Conservation (phyloP, 1,140 invertebrate species). For the Araneus ventricosus region DNA sequence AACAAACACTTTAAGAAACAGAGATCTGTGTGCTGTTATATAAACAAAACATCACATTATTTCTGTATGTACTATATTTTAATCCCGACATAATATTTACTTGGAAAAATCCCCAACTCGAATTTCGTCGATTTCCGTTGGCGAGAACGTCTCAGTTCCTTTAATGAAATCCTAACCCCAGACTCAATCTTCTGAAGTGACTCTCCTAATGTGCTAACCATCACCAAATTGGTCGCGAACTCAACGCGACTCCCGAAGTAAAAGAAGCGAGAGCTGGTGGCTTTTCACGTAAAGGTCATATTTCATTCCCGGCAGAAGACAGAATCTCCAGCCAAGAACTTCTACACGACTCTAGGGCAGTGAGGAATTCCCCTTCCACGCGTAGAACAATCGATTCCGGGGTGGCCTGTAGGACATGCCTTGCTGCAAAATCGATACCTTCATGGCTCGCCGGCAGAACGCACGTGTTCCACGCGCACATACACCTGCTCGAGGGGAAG, state of each 20-base stretch:
- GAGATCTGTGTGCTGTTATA: too few relatives aligned
- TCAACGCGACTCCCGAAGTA: not conserved
- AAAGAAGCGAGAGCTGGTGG: not conserved
- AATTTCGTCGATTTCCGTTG: too few relatives aligned
- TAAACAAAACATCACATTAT: too few relatives aligned
- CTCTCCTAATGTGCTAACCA: too few relatives aligned
- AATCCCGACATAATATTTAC: too few relatives aligned
- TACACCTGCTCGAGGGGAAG: not conserved
- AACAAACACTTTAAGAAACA: too few relatives aligned
- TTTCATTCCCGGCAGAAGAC: not conserved
- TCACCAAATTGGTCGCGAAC: too few relatives aligned
- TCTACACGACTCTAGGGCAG: not conserved
- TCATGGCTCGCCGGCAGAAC: not conserved
- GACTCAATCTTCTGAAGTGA: too few relatives aligned
- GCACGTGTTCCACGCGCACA: conserved; percentile 15
- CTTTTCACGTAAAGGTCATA: conserved; percentile 8
- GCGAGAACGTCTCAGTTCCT: too few relatives aligned
- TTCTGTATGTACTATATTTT: too few relatives aligned
- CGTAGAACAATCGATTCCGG: conserved; percentile 5
- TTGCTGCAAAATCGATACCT: conserved; percentile 8
- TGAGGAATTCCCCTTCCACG: conserved; percentile 14
- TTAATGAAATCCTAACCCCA: too few relatives aligned
- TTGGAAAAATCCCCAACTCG: too few relatives aligned
- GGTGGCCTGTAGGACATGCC: not conserved
- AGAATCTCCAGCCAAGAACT: conserved; percentile 25